phyloP scores from a whole-genome alignment of 2,888 invertebrate genomes.

The Deladenus siricidicola region DNA sequence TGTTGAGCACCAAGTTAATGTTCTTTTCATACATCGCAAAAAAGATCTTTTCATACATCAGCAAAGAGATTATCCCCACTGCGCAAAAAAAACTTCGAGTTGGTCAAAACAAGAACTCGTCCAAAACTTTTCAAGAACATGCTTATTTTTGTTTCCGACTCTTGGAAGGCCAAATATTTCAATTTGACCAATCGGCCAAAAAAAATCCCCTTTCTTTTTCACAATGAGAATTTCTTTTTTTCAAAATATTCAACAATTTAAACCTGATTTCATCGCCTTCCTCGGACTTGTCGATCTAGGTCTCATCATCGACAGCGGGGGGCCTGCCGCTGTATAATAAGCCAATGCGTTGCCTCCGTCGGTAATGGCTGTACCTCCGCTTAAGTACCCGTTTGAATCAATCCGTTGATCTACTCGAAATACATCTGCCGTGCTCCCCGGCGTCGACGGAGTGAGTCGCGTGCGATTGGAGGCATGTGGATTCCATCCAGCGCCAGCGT shows the following conservation, averaged over 20 bases:
- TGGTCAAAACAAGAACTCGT: no score
- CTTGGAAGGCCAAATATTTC: no score
- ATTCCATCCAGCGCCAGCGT: no score
- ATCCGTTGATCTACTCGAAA: background rate
- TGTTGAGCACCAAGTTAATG: no score
- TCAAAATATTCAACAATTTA: background rate
- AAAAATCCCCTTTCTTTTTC: background rate
- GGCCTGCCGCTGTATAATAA: background rate
- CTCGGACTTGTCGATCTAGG: constrained; percentile 11
- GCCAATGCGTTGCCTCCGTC: background rate
- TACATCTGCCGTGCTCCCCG: background rate
- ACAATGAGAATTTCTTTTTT: background rate
- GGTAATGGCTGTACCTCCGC: background rate
- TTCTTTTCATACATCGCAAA: no score
- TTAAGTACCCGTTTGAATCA: background rate
- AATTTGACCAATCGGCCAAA: no score
- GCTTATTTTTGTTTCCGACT: no score
- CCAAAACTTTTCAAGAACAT: no score
- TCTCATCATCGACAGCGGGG: background rate
- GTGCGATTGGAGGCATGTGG: no score
- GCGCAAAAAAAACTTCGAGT: no score
- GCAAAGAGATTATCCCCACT: no score
- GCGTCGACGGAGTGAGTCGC: background rate
- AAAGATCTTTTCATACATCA: no score
- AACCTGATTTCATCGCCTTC: constrained; percentile 7